Conservation (phyloP, 2,113 vertebrate genomes). For the Gracilinanus agilis region DNA sequence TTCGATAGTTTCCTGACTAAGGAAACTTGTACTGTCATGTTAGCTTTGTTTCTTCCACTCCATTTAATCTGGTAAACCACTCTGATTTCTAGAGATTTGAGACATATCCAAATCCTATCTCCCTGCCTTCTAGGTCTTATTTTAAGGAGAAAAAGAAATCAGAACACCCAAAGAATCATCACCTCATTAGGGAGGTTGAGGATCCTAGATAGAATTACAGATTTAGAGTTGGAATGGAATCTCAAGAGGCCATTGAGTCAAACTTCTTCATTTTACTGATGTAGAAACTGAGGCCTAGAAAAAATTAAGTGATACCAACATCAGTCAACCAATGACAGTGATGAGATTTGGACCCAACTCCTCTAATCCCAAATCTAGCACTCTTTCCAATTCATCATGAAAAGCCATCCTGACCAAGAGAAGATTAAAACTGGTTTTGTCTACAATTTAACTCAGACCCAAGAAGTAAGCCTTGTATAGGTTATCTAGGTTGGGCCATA, state of each 20-base stretch:
- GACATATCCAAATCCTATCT: fast-evolving
- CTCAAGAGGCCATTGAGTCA: no score
- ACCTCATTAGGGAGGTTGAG: not conserved
- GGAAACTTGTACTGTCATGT: not conserved
- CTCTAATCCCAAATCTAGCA: fast-evolving
- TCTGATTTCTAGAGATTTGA: not conserved
- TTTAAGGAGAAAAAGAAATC: conserved; percentile 51
- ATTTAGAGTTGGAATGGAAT: not conserved
- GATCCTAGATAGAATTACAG: not conserved
- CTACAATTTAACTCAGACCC: not conserved
- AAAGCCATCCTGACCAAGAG: not conserved
- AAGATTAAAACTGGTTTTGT: no score
- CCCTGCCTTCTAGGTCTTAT: not conserved
- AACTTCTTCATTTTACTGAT: fast-evolving
- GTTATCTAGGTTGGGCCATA: no score
- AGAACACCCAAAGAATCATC: fast-evolving
- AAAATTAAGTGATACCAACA: not conserved
- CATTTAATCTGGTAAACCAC: not conserved
- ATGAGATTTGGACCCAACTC: not conserved
- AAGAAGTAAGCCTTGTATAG: not conserved
- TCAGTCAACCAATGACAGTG: not conserved
- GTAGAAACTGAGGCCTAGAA: conserved; percentile 42
- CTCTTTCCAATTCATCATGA: not conserved
- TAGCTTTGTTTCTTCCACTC: not conserved
- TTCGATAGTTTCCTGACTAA: not conserved